Conservation (phyloP, 1,140 invertebrate species). For the Cotesia glomerata region DNA sequence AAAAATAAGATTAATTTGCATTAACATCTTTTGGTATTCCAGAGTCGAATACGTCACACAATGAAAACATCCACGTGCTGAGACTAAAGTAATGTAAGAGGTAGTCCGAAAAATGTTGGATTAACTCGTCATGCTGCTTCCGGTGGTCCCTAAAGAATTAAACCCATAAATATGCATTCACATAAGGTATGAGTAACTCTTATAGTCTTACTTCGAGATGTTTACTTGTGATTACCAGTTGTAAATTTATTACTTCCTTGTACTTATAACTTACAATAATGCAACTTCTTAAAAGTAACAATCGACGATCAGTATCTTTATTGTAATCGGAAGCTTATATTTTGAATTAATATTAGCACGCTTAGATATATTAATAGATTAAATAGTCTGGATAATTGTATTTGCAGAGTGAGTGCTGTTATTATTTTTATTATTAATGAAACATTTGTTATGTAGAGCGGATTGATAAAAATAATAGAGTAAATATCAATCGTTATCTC, state of each 20-base stretch:
- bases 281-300: background rate
- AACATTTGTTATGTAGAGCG: background rate
- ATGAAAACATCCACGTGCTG: too few relatives aligned
- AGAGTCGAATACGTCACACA: background rate
- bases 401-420: background rate
- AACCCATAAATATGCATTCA: too few relatives aligned
- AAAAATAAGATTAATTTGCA: background rate
- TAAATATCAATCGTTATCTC: too few relatives aligned
- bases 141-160: too few relatives aligned
- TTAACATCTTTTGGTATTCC: conserved; percentile 1
- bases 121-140: too few relatives aligned
- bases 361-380: background rate
- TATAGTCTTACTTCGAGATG: conserved; percentile 2
- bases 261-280: background rate
- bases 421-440: background rate
- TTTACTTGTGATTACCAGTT: conserved; percentile 17
- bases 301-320: background rate
- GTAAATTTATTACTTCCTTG: conserved; percentile 29
- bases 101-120: too few relatives aligned
- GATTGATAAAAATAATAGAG: too few relatives aligned
- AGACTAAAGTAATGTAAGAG: too few relatives aligned
- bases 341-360: background rate
- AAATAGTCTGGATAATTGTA: background rate
- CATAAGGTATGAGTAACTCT: background rate
- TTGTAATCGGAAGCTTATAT: background rate